phyloP scores from a whole-genome alignment of 1,140 invertebrate genomes.

The Drosophila hydei region DNA sequence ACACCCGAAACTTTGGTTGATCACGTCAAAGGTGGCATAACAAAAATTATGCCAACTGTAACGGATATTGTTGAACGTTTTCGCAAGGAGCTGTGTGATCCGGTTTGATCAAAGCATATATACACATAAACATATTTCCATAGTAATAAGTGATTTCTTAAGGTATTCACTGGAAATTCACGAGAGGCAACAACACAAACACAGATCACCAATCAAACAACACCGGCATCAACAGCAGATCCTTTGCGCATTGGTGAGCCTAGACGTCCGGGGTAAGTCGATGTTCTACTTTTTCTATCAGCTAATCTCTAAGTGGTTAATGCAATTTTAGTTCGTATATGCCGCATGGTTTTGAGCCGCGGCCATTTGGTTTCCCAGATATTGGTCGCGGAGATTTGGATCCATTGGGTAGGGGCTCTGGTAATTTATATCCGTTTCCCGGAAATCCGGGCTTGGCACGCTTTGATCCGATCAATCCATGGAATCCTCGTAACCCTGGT shows the following conservation, averaged over 20 bases:
- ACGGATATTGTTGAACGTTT: slow-evolving; percentile 82
- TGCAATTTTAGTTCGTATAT: slow-evolving; percentile 39
- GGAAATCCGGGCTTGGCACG: slow-evolving; percentile 85
- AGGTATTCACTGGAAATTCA: slow-evolving; percentile 73
- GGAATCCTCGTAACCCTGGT: slow-evolving; percentile 82
- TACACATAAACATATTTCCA: not conserved
- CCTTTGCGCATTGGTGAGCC: slow-evolving; percentile 69
- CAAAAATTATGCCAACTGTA: slow-evolving; percentile 84
- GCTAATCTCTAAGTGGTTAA: not conserved
- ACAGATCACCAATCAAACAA: slow-evolving; percentile 14
- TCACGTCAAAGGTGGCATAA: slow-evolving; percentile 82
- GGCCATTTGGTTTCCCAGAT: slow-evolving; percentile 83
- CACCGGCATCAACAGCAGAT: slow-evolving; percentile 28
- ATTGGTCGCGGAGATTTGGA: slow-evolving; percentile 90
- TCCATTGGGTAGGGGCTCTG: slow-evolving; percentile 88
- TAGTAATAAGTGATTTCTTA: not conserved
- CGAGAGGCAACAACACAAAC: slow-evolving; percentile 72
- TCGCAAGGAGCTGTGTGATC: slow-evolving; percentile 84
- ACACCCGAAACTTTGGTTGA: slow-evolving; percentile 82
- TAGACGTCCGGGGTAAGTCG: slow-evolving; percentile 55
- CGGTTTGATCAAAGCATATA: slow-evolving; percentile 50
- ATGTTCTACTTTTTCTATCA: not conserved
- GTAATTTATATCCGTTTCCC: slow-evolving; percentile 89
- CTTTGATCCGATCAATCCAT: slow-evolving; percentile 92
- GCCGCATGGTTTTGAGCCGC: slow-evolving; percentile 61